Base-by-base conservation (phyloP, 2,888 invertebrate species). In the Pyrochroa serraticornis region DNA sequence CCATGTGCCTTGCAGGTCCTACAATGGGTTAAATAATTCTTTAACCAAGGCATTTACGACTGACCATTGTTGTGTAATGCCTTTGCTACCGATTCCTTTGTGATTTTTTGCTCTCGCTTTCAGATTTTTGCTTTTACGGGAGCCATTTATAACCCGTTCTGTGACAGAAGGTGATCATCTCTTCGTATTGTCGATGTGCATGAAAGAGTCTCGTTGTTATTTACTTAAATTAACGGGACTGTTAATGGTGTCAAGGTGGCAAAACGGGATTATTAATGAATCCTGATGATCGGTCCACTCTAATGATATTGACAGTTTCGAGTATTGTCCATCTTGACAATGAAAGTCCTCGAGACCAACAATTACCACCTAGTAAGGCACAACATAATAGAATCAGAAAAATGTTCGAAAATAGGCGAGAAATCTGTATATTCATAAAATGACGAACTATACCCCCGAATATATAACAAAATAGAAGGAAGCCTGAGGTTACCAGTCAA, bases 21-120 rank as follows among this genome's bases (percentile, higher is more conserved):
- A 71, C 72, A 72, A 72, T 71, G 71, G 71, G 71, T 72, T 72
- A 72, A 72, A 72, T 72, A 72, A 71, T 72, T 70, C 70, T 70
- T 67, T 64, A 71, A 67, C 67, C 70, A 61, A 65, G 68, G 60
- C 70, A 69, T 72, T 73, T 72, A 73, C 62, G 71, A 70, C 68
- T 57, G 34, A 55, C 49, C 57, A 60, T 72, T 72, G 69, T 71
- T 64, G 65, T 47, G 51, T 57, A 60, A 64, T 58, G 59, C 59
- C 51, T 63, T 50, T 32, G 69, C 67, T 68, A 69, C 67, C 53
- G 67, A 51, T 53, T 46, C 55, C 57, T 55, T 58, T 51, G 60
- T 63, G 41, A 32, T 55, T 56, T 54, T 55, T 62, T 55, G 50
- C 54, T 62, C 46, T 51, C 54, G 41, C 54, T 58, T 61, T 58